Conservation (phyloP, 2,888 invertebrate genomes). For the Lagria hirta region DNA sequence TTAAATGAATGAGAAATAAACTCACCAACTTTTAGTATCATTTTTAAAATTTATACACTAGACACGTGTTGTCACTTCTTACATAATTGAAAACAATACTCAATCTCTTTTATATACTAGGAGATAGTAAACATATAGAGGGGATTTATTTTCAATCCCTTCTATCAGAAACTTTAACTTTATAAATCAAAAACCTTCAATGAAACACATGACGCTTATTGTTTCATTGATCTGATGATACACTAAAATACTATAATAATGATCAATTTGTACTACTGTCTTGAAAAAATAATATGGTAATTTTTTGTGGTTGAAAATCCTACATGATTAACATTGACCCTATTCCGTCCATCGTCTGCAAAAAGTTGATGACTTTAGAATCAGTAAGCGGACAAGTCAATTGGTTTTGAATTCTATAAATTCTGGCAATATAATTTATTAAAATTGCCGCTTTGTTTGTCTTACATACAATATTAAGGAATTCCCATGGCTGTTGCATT, state of each 20-base stretch:
- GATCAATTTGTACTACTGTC: too few relatives aligned
- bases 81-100: conserved; percentile 18
- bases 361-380: conserved; percentile 1
- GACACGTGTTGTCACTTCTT: conserved; percentile 13
- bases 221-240: too few relatives aligned
- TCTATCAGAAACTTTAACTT: too few relatives aligned
- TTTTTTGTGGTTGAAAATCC: conserved; percentile 7
- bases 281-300: too few relatives aligned
- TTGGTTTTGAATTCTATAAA: too few relatives aligned
- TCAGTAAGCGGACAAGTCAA: conserved; percentile 6
- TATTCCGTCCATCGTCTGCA: conserved; percentile 22
- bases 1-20: background rate
- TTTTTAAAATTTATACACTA: too few relatives aligned
- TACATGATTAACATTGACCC: conserved; percentile 22
- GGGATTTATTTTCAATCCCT: conserved; percentile 3
- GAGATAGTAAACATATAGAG: background rate
- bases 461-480: conserved; percentile 5
- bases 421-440: too few relatives aligned
- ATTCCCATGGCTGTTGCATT: conserved; percentile 18
- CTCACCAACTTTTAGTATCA: conserved; percentile 15
- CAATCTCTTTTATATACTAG: conserved; percentile 11
- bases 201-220: too few relatives aligned
- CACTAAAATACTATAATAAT: too few relatives aligned
- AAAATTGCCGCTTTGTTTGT: conserved; percentile 12
- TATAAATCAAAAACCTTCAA: too few relatives aligned